Evolutionary conservation across 2,888 invertebrate species (phyloP).

Genomic region (Schizotus pectinicornis): DNA sequence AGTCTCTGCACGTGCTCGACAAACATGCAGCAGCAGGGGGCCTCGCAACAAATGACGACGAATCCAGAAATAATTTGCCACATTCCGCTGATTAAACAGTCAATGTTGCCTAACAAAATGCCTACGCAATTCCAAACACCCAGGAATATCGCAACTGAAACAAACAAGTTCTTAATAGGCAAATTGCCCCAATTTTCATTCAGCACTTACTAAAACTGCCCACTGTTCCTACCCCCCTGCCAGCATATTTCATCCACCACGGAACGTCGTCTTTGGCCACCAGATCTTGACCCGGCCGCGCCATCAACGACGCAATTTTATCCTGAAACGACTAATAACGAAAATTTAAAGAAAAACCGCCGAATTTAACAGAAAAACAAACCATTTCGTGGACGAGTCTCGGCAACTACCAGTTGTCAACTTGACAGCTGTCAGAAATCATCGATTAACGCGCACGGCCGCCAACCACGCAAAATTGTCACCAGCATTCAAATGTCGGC

Average conservation of each 20-base stretch:
- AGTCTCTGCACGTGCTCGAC: slow-evolving; percentile 91
- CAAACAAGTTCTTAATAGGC: slow-evolving; percentile 16
- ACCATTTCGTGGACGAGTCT: background rate
- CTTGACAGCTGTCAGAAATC: slow-evolving; percentile 3
- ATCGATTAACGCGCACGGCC: background rate
- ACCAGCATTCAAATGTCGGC: background rate
- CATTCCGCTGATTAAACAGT: slow-evolving; percentile 78
- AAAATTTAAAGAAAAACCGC: too few relatives aligned
- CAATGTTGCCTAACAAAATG: slow-evolving; percentile 67
- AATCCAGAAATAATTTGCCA: slow-evolving; percentile 92
- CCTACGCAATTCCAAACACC: slow-evolving; percentile 78
- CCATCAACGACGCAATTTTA: slow-evolving; percentile 80
- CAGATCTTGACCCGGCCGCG: slow-evolving; percentile 80
- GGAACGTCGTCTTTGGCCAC: slow-evolving; percentile 81
- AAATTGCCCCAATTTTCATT: slow-evolving; percentile 7
- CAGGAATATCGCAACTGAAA: slow-evolving; percentile 83
- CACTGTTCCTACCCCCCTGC: slow-evolving; percentile 81
- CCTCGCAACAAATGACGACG: slow-evolving; percentile 86
- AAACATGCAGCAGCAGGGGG: slow-evolving; percentile 97
- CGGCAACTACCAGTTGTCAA: slow-evolving; percentile 1
- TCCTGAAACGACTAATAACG: slow-evolving; percentile 73
- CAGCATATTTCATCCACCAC: slow-evolving; percentile 90
- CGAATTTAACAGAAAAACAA: background rate
- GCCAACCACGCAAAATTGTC: background rate
- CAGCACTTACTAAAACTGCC: slow-evolving; percentile 77